Percentiles rank a stretch among this genome's conserved stretches.
These are phyloP conservation scores for Archocentrus centrarchus DNA, from an alignment of 2,113 vertebrate genomes.

Conservation along the genomic window DNA sequence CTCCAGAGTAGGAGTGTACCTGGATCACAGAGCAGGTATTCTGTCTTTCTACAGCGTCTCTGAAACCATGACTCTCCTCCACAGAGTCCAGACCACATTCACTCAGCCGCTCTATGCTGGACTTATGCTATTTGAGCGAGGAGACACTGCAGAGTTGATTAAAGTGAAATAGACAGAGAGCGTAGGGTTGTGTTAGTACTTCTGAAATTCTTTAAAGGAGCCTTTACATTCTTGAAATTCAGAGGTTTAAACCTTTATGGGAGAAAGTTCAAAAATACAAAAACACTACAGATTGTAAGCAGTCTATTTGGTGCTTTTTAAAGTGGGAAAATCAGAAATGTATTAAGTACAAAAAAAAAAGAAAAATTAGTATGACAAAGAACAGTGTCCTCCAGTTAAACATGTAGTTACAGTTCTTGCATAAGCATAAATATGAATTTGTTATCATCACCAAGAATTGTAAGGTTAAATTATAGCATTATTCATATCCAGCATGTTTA, in stretches of 20 bases:
- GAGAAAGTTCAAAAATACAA: background rate
- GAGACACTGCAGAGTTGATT: background rate
- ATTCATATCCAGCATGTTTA: background rate
- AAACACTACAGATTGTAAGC: no score
- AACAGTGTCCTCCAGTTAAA: background rate
- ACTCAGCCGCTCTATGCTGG: background rate
- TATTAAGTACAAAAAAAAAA: no score
- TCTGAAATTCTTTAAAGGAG: background rate
- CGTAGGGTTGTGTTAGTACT: background rate
- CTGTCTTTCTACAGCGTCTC: background rate
- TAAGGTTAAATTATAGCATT: background rate
- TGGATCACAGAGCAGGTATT: rapidly evolving
- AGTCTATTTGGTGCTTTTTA: no score
- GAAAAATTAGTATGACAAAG: no score
- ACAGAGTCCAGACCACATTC: background rate
- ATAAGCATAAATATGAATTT: background rate
- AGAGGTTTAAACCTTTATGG: no score
- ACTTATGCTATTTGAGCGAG: background rate
- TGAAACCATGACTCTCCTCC: background rate
- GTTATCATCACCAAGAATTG: background rate
- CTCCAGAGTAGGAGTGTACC: background rate
- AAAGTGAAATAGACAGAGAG: background rate
- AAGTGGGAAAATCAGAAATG: no score
- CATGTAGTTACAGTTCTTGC: background rate
- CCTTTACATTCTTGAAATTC: no score